A percentile compares a stretch with the other conserved stretches of the same genome.
Conservation (phyloP, 2,113 vertebrate genomes). For the Sander lucioperca region DNA sequence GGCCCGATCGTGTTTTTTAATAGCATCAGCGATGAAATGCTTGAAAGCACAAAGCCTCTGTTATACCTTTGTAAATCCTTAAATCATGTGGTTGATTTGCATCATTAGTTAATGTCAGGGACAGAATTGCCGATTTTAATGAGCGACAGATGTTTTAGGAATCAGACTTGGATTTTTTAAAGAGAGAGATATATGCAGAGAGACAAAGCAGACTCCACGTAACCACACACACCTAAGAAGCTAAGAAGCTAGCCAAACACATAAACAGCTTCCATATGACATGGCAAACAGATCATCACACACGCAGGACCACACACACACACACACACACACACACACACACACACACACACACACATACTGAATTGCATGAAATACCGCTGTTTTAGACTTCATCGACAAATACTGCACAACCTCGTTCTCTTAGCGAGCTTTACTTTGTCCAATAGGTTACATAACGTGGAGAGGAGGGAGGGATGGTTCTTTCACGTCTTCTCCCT, state of each 20-base stretch:
- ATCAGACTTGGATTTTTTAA: slow-evolving; percentile 54
- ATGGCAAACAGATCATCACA: slow-evolving; percentile 66
- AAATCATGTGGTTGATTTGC: slow-evolving; percentile 62
- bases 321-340: slow-evolving; percentile 23
- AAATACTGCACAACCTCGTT: slow-evolving; percentile 16
- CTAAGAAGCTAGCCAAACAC: slow-evolving; percentile 55
- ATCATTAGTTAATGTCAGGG: slow-evolving; percentile 71
- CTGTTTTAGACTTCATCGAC: slow-evolving; percentile 37
- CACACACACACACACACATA: slow-evolving; percentile 46
- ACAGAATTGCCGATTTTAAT: slow-evolving; percentile 69
- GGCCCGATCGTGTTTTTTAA: neutral
- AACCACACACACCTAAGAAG: slow-evolving; percentile 62
- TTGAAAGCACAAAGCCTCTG: slow-evolving; percentile 28
- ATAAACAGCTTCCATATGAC: slow-evolving; percentile 81
- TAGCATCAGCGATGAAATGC: slow-evolving; percentile 27
- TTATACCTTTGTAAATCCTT: slow-evolving; percentile 50
- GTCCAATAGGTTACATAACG: slow-evolving; percentile 61
- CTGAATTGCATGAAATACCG: slow-evolving; percentile 57
- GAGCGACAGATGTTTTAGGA: slow-evolving; percentile 73
- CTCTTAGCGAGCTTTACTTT: slow-evolving; percentile 19
- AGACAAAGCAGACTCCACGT: slow-evolving; percentile 64
- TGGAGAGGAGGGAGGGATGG: neutral
- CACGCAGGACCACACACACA: slow-evolving; percentile 52
- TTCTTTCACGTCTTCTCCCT: slow-evolving; percentile 52
- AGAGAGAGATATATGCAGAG: slow-evolving; percentile 61